Evolutionary conservation across 2,888 invertebrate genomes (phyloP), one percentile per base, ranked within the genome.

Genomic region (Cremastobaeus sp.): DNA sequence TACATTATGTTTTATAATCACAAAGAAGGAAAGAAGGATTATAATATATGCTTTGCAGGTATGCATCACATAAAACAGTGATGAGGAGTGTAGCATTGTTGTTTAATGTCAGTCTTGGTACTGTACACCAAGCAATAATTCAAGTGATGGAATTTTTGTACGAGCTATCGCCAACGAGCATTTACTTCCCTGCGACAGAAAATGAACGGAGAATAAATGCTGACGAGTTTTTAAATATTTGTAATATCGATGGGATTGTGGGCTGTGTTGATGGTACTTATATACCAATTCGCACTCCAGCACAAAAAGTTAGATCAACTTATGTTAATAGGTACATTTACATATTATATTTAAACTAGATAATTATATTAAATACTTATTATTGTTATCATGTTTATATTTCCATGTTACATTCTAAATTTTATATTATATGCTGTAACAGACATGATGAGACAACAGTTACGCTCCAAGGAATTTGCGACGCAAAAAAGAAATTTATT

Each of bases 381-480:
- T n/a, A 32, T 32, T 32, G 34, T 32, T 32, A 32, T 32, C 11
- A n/a, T n/a, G n/a, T n/a, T n/a, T n/a, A n/a, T n/a, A n/a, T n/a
- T n/a, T n/a, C n/a, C n/a, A n/a, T n/a, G n/a, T n/a, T n/a, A n/a
- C n/a, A n/a, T n/a, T n/a, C n/a, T n/a, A n/a, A n/a, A n/a, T n/a
- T n/a, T n/a, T n/a, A n/a, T n/a, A n/a, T 3, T 6, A 32, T 6
- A 32, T 32, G n/a, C n/a, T 3, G 30, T 5, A 60, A 41, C 25
- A 20, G 52, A 12, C 64, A 64, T 28, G 45, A 54, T 6, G 28
- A 52, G 17, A 64, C 52, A 12, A 12, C 37, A 1, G 0, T 64
- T 3, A 52, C 28, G 8, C 6, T 64, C 8, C 62, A 64, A 11
- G 52, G 15, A 21, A 64, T 64, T 4, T 64, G 62, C 12, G 48